Base-by-base conservation (phyloP, 1,140 invertebrate species). In the Musca domestica region DNA sequence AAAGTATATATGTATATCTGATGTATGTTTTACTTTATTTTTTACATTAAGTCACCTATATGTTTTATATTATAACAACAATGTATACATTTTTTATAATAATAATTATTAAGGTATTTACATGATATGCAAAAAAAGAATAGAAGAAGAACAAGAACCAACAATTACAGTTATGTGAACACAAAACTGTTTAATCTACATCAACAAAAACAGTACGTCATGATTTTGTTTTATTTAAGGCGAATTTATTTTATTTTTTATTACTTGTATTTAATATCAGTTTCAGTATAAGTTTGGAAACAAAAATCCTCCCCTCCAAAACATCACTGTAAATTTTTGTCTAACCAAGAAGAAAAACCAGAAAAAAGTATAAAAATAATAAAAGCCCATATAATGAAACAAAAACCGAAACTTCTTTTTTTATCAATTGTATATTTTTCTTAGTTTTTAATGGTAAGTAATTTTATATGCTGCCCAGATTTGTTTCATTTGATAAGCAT, bases 281-380 rank as follows among this genome's bases (percentile, higher is more conserved):
- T 41, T 41, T 41, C 34, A 41, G 34, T 15, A 27, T 27, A n/a
- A 27, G 15, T 27, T 56, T 34, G 27, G 2, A 41, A 41, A 41
- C 34, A 41, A 58, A 58, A 58, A 27, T 30, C 23, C 23, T 30
- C 54, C 17, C 25, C 27, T 30, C 23, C 25, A 7, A 58, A 58
- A 58, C 56, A 61, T 61, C 27, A 61, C 56, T 61, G 56, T 61
- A 61, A 1, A 61, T 61, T 61, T 61, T 56, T 58, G 30, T 61
- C 17, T 61, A 12, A 61, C 34, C 27, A 61, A 61, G 10, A 25
- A 54, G 9, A 52, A 52, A 4, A 52, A 52, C 19, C 4, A 20
- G 10, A 61, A 61, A 19, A 10, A 41, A 61, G 19, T 25, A 34
- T 19, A 61, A 61, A 61, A n/a, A 61, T 20, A 22, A 61, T 7